phyloP scores from a whole-genome alignment of 2,888 invertebrate genomes.

The Sipha maydis region DNA sequence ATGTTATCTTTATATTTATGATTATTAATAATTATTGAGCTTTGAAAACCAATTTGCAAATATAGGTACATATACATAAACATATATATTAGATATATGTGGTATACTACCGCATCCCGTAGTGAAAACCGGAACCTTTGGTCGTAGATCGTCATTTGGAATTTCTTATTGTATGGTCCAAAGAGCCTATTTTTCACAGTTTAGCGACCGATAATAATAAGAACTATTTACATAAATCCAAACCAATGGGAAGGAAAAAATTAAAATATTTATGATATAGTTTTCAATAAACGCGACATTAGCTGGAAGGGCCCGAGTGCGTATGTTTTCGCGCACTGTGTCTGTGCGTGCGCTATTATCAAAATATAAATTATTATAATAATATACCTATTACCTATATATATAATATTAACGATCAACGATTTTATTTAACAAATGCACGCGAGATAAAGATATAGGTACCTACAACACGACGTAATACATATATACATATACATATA shows the following conservation, averaged over 20 bases:
- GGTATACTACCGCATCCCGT: neutral
- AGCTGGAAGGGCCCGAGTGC: too few species aligned
- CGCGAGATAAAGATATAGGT: neutral
- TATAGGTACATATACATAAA: constrained; percentile 16
- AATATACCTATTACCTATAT: neutral
- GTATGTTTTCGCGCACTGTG: neutral
- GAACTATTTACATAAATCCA: neutral
- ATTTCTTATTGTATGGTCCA: neutral
- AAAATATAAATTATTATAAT: neutral
- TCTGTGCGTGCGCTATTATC: neutral
- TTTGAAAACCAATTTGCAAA: constrained; percentile 11
- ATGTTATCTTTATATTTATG: neutral
- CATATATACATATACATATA: neutral
- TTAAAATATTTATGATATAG: too few species aligned
- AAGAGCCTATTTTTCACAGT: neutral
- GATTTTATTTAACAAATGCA: neutral
- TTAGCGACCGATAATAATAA: neutral
- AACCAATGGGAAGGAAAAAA: neutral
- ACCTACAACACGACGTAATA: neutral
- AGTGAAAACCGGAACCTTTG: neutral
- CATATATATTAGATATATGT: neutral
- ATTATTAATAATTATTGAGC: constrained; percentile 39
- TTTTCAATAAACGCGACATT: too few species aligned
- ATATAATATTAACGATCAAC: neutral
- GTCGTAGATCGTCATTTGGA: neutral